Conservation (phyloP, 2,797 vertebrate genomes). For the Thalassophryne amazonica region DNA sequence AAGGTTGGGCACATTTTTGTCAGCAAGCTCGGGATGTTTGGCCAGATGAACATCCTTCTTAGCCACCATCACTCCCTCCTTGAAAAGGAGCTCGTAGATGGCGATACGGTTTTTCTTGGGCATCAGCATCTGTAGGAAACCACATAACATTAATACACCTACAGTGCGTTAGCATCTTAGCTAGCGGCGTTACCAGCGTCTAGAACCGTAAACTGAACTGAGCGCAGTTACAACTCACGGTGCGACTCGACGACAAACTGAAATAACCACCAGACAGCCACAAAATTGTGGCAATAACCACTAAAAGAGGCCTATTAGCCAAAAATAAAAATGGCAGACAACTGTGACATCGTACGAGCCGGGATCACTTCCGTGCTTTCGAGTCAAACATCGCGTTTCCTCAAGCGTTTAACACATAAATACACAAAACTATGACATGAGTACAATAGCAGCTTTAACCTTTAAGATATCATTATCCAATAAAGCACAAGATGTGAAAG, state of each 20-base stretch:
- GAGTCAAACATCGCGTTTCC: not conserved
- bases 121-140: constrained; percentile 91
- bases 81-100: constrained; percentile 98
- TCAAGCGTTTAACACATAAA: constrained; percentile 9
- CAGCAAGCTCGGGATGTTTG: constrained; percentile 94
- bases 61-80: constrained; percentile 99
- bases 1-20: constrained; percentile 98
- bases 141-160: no score
- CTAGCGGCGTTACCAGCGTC: no score
- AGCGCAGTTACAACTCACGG: no score
- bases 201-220: no score
- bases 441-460: not conserved
- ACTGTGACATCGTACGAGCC: not conserved
- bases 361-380: not conserved
- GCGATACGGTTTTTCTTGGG: constrained; percentile 99
- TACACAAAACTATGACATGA: accelerated
- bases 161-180: constrained; percentile 5
- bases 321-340: constrained; percentile 39
- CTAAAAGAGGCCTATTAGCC: not conserved
- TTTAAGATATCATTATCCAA: accelerated
- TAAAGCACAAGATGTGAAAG: constrained; percentile 64
- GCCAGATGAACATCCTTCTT: constrained; percentile 97
- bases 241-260: no score
- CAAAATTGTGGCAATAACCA: accelerated
- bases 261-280: no score